A percentile compares a stretch with the other conserved stretches of the same genome.
Evolutionary conservation across 2,797 vertebrate genomes (phyloP).

Genomic region (Phrynocephalus guinanensis): DNA sequence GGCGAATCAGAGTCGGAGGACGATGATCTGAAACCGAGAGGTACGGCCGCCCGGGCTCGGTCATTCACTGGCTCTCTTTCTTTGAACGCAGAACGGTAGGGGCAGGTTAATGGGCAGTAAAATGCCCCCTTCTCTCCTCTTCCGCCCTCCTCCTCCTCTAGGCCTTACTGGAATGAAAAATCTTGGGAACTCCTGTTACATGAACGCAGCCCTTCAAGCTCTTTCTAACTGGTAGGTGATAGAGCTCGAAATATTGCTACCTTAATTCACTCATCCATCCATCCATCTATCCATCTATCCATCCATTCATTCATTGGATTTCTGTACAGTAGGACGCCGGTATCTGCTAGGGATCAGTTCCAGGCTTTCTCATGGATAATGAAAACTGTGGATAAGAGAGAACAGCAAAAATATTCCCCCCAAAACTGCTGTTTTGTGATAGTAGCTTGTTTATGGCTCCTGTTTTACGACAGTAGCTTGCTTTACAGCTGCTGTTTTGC

Average conservation of each 20-base stretch:
- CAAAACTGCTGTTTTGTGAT: no score
- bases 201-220: constrained; percentile 97
- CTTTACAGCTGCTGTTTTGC: no score
- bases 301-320: no score
- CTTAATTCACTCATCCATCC: no score
- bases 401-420: no score
- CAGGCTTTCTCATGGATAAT: no score
- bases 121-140: background rate
- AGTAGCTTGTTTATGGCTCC: no score
- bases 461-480: no score
- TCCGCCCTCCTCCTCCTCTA: constrained; percentile 64
- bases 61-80: background rate
- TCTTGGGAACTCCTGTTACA: constrained; percentile 99
- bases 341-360: no score
- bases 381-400: no score
- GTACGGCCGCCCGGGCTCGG: constrained; percentile 70
- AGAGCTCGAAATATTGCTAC: background rate
- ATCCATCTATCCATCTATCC: no score
- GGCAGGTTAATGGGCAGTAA: background rate
- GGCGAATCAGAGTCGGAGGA: constrained; percentile 97
- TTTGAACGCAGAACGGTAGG: constrained; percentile 19
- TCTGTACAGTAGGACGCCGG: no score
- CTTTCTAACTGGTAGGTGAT: constrained; percentile 94
- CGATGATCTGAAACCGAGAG: constrained; percentile 96
- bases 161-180: constrained; percentile 99